phyloP scores from a whole-genome alignment of 2,797 vertebrate genomes.

The Erethizon dorsatum region DNA sequence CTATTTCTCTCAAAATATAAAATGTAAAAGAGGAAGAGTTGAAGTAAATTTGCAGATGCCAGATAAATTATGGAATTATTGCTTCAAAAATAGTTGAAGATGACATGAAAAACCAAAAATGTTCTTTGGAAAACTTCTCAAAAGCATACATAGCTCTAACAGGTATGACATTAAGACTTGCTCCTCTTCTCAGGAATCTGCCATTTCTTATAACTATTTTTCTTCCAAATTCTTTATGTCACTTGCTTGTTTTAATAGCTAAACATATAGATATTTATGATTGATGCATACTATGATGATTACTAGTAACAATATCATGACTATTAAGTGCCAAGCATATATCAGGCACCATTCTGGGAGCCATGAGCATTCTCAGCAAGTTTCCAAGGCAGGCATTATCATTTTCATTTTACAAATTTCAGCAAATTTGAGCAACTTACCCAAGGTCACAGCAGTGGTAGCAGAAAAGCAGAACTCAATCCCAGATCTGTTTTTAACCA shows the following conservation, averaged over 20 bases:
- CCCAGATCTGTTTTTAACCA: neutral
- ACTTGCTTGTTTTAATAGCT: neutral
- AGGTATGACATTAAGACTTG: no score
- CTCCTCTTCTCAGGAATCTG: neutral
- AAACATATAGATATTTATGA: neutral
- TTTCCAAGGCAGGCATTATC: neutral
- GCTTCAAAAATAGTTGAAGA: constrained; percentile 15
- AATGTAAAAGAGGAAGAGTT: neutral
- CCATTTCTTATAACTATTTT: neutral
- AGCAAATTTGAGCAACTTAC: neutral
- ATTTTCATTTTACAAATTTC: neutral
- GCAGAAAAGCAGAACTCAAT: neutral
- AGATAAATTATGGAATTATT: constrained; percentile 22
- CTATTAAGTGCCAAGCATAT: neutral
- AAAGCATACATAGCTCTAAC: neutral
- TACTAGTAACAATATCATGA: neutral
- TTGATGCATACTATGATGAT: neutral
- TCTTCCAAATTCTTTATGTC: neutral
- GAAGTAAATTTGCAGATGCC: constrained; percentile 33
- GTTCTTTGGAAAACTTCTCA: neutral
- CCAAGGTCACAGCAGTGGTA: neutral
- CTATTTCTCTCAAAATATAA: constrained; percentile 3
- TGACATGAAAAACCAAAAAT: constrained; percentile 20
- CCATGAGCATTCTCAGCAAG: neutral
- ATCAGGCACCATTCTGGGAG: neutral